These are phyloP conservation scores for Aphelenchoides besseyi DNA, from an alignment of 1,140 invertebrate species.

Conservation along the genomic window DNA sequence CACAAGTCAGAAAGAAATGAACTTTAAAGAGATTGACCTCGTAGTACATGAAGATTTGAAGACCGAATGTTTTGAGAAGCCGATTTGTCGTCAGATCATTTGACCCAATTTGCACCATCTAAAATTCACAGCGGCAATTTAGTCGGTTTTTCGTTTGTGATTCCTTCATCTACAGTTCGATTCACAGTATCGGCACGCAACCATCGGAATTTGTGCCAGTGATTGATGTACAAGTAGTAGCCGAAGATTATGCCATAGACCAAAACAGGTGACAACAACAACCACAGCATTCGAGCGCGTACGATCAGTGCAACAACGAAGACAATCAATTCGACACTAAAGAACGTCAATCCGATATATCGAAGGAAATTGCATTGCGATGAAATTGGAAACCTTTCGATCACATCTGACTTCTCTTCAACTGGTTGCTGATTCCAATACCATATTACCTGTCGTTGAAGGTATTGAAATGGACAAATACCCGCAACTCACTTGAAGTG, in stretches of 20 bases:
- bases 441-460: not conserved
- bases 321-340: not conserved
- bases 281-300: not conserved
- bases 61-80: no score
- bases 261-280: not conserved
- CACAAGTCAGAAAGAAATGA: no score
- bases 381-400: not conserved
- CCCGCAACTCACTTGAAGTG: slow-evolving; percentile 46
- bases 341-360: not conserved
- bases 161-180: no score
- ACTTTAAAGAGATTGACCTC: no score
- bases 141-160: no score
- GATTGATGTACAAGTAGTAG: not conserved
- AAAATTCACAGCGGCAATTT: no score
- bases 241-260: not conserved
- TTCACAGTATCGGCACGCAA: slow-evolving; percentile 10
- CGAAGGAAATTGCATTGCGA: slow-evolving; percentile 4
- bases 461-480: not conserved
- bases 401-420: not conserved
- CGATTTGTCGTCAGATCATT: no score
- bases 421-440: slow-evolving; percentile 15
- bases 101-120: no score
- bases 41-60: no score
- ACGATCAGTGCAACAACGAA: slow-evolving; percentile 11
- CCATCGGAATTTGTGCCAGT: slow-evolving; percentile 1